Conservation (phyloP, 92 coral and sea anemone species). For the Bergia puertoricense region DNA sequence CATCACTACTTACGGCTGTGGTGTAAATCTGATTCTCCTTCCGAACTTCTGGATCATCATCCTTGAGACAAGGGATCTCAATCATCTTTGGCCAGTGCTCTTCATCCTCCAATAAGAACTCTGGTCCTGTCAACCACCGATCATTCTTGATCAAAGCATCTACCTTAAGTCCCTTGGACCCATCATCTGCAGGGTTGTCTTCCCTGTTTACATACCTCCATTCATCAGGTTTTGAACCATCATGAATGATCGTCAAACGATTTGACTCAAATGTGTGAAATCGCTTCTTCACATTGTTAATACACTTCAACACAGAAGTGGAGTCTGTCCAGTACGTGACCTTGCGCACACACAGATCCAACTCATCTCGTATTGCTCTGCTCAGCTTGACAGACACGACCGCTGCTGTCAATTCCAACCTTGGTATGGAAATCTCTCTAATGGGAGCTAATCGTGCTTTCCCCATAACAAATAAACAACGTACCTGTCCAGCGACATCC, state of each 20-base stretch:
- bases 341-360: constrained; percentile 24
- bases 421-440: constrained; percentile 47
- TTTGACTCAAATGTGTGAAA: constrained; percentile 39
- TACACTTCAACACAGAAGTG: constrained; percentile 29
- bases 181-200: constrained; percentile 40
- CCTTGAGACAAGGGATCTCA: constrained; percentile 42
- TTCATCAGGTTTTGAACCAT: constrained; percentile 5
- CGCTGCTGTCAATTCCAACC: constrained; percentile 46
- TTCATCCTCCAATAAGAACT: too few species aligned
- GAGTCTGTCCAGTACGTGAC: constrained; percentile 41
- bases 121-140: constrained; percentile 44
- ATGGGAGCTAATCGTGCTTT: constrained; percentile 53
- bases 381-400: constrained; percentile 38
- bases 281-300: constrained; percentile 15
- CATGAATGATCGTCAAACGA: constrained; percentile 26
- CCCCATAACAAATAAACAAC: constrained; percentile 44
- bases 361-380: constrained; percentile 31
- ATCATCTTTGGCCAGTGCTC: background rate
- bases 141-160: constrained; percentile 48
- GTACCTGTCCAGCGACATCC: constrained; percentile 31
- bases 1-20: constrained; percentile 19
- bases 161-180: constrained; percentile 57
- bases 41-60: constrained; percentile 57
- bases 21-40: constrained; percentile 52
- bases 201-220: constrained; percentile 37